Conservation (phyloP, 2,797 vertebrate species). For the Poecilia velifera region DNA sequence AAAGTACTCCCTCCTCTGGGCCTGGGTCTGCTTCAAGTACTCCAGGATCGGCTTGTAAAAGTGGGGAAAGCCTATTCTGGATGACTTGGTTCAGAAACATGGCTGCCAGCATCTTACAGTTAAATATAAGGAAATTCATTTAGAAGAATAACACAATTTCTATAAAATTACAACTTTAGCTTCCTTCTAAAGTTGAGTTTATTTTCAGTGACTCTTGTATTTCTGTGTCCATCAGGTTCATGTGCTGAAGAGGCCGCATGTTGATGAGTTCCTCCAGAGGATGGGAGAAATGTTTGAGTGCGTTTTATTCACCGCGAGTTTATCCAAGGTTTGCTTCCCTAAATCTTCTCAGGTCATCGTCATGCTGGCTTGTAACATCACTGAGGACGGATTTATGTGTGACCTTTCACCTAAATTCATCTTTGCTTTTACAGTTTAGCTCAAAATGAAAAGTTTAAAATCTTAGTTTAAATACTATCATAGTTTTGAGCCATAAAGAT, state of each 20-base stretch:
- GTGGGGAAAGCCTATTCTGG: conserved; percentile 91
- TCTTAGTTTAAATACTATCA: background rate
- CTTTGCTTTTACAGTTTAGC: background rate
- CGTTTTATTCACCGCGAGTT: conserved; percentile 95
- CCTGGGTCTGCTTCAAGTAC: conserved; percentile 95
- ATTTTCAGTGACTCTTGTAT: background rate
- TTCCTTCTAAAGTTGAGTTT: background rate
- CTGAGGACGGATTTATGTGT: background rate
- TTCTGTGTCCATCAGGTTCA: conserved; percentile 85
- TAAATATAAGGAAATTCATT: background rate
- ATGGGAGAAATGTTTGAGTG: conserved; percentile 99
- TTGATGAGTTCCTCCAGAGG: conserved; percentile 93
- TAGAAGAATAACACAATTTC: too few relatives aligned
- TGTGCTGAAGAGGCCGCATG: conserved; percentile 93
- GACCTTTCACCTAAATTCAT: background rate
- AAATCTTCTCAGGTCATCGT: too few relatives aligned
- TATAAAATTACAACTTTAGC: too few relatives aligned
- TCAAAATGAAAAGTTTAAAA: background rate
- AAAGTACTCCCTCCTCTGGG: conserved; percentile 35
- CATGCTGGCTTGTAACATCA: background rate
- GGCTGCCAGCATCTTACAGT: conserved; percentile 67
- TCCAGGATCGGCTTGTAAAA: conserved; percentile 98
- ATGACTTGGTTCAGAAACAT: conserved; percentile 94
- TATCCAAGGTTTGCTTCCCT: conserved; percentile 88
- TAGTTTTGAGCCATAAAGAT: background rate